Evolutionary conservation across 2,888 invertebrate species (phyloP).

Genomic region (Hydroisotoma schaefferi): DNA sequence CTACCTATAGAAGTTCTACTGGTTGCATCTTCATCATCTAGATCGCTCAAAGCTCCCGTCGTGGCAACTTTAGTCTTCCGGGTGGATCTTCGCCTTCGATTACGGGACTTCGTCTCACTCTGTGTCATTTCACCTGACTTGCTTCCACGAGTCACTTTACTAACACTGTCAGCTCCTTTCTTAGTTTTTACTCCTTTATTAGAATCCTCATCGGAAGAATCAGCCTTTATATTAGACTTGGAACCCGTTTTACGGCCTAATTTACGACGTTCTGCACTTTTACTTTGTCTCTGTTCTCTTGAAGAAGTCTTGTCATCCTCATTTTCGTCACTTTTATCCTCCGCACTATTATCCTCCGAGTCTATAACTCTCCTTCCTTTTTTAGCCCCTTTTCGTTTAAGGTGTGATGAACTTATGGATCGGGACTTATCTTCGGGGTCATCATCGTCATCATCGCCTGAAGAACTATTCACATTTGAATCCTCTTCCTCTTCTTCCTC

Average conservation of each 20-base stretch:
- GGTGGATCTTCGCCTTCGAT: constrained; percentile 17
- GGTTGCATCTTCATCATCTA: constrained; percentile 42
- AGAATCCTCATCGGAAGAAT: constrained; percentile 7
- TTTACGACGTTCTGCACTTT: constrained; percentile 10
- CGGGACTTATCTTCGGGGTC: constrained; percentile 46
- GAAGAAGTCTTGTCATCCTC: not conserved
- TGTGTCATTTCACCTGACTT: constrained; percentile 12
- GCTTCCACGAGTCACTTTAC: constrained; percentile 5
- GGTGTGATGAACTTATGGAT: constrained; percentile 23
- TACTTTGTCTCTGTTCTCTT: constrained; percentile 2
- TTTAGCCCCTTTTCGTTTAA: constrained; percentile 19
- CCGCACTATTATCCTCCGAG: constrained; percentile 23
- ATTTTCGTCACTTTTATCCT: constrained; percentile 12
- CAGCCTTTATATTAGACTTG: not conserved
- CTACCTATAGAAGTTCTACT: constrained; percentile 38
- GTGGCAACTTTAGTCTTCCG: constrained; percentile 27
- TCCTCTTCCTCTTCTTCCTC: constrained; percentile 49
- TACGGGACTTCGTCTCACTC: constrained; percentile 15
- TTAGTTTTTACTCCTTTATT: not conserved
- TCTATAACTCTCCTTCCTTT: constrained; percentile 27
- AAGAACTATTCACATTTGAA: constrained; percentile 24
- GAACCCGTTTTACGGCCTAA: constrained; percentile 1
- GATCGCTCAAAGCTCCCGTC: constrained; percentile 27
- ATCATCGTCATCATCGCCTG: constrained; percentile 44
- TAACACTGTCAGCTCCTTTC: constrained; percentile 24